Evolutionary conservation across 2,797 vertebrate species (phyloP).

Genomic region (Margarornis squamiger): DNA sequence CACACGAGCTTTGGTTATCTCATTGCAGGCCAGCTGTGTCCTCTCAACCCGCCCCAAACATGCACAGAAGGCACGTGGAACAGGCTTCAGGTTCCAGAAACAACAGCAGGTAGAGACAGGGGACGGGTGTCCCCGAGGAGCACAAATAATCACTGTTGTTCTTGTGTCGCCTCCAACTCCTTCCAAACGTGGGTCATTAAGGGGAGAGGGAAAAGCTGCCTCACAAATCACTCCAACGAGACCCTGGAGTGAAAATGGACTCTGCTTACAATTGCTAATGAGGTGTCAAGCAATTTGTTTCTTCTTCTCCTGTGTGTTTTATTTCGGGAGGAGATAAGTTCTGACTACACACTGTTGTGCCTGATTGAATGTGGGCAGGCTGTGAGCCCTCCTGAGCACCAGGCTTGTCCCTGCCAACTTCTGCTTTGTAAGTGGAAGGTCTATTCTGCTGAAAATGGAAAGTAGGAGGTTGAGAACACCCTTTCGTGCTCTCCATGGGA

Average conservation of each 20-base stretch:
- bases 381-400: neutral
- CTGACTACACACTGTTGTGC: slow-evolving; percentile 67
- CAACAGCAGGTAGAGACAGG: slow-evolving; percentile 59
- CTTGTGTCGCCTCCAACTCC: slow-evolving; percentile 62
- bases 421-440: neutral
- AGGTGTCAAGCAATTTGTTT: slow-evolving; percentile 73
- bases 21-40: neutral
- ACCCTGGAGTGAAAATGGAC: slow-evolving; percentile 52
- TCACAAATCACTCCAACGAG: slow-evolving; percentile 58
- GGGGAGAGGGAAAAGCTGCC: slow-evolving; percentile 18
- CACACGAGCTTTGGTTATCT: neutral
- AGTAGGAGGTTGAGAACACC: neutral
- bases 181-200: neutral
- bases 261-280: slow-evolving; percentile 56
- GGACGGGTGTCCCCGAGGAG: slow-evolving; percentile 38
- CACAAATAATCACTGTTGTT: slow-evolving; percentile 60
- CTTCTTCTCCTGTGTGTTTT: slow-evolving; percentile 70
- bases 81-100: slow-evolving; percentile 41
- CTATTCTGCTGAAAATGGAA: neutral
- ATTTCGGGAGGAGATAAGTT: slow-evolving; percentile 75
- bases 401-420: neutral
- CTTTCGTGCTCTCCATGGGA: neutral
- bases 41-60: slow-evolving; percentile 1
- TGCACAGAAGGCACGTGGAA: neutral
- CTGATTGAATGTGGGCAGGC: slow-evolving; percentile 73